phyloP scores from a whole-genome alignment of 2,113 vertebrate genomes.

The Chloroceryle aenea region DNA sequence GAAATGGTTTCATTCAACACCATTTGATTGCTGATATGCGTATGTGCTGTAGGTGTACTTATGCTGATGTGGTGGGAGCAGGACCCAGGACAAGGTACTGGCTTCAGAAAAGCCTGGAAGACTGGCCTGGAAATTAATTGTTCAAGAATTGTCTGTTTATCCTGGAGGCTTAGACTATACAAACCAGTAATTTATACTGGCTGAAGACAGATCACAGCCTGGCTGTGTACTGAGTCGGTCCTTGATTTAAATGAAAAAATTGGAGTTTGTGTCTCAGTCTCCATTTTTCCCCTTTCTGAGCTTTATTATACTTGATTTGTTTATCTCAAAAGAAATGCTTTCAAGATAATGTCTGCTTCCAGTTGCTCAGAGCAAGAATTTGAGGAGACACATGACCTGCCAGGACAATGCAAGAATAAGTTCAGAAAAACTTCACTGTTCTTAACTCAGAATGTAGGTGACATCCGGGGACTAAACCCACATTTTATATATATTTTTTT shows the following conservation, averaged over 20 bases:
- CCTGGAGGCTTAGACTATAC: slow-evolving; percentile 51
- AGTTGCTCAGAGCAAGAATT: slow-evolving; percentile 21
- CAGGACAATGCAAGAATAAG: not conserved
- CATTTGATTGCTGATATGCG: not conserved
- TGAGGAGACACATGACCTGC: slow-evolving; percentile 19
- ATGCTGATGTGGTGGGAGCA: not conserved
- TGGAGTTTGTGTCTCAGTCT: slow-evolving; percentile 32
- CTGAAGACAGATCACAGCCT: slow-evolving; percentile 23
- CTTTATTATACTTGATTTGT: slow-evolving; percentile 63
- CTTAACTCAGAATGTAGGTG: not conserved
- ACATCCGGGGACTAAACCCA: not conserved
- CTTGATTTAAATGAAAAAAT: slow-evolving; percentile 59
- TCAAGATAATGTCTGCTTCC: slow-evolving; percentile 24
- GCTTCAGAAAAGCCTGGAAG: slow-evolving; percentile 42
- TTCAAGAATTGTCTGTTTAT: slow-evolving; percentile 55
- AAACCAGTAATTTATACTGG: slow-evolving; percentile 54
- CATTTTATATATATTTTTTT: too few species aligned
- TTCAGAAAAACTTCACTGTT: slow-evolving; percentile 8
- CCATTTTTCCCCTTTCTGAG: slow-evolving; percentile 3
- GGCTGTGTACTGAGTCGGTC: not conserved
- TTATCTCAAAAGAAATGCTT: slow-evolving; percentile 54
- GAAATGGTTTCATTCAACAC: not conserved
- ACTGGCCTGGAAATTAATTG: slow-evolving; percentile 9
- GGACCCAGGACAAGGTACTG: not conserved
- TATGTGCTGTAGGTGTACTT: not conserved